phyloP scores from a whole-genome alignment of 2,888 invertebrate species.

The Sarcophaga subvicina region DNA sequence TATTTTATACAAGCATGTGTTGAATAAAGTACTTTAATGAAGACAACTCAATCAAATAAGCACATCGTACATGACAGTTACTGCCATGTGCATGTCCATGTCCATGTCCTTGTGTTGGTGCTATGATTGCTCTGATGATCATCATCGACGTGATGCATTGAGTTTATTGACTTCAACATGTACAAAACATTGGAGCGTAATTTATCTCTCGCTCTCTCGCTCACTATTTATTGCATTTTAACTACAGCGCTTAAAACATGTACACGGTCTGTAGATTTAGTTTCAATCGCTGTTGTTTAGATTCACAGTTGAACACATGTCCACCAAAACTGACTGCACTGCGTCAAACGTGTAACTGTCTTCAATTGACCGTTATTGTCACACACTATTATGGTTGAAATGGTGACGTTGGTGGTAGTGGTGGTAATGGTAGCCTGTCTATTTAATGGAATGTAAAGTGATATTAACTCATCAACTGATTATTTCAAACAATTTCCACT shows the following conservation, averaged over 20 bases:
- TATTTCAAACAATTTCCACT: constrained; percentile 22
- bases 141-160: constrained; percentile 7
- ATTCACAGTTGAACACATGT: background rate
- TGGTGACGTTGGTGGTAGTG: background rate
- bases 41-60: constrained; percentile 25
- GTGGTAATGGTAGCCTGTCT: background rate
- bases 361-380: constrained; percentile 42
- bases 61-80: constrained; percentile 12
- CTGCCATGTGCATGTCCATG: constrained; percentile 6
- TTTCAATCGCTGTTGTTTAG: background rate
- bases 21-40: no score
- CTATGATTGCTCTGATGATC: background rate
- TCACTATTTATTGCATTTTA: constrained; percentile 35
- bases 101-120: background rate
- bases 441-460: constrained; percentile 34
- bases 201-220: background rate
- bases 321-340: constrained; percentile 15
- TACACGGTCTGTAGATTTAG: constrained; percentile 6
- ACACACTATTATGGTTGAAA: constrained; percentile 7
- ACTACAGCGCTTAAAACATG: constrained; percentile 23
- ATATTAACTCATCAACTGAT: constrained; percentile 29
- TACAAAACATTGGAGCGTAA: constrained; percentile 12
- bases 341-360: constrained; percentile 32
- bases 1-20: background rate
- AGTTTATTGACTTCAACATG: constrained; percentile 42